Base-by-base conservation (phyloP, 2,113 vertebrate genomes). In the Lepus americanus region DNA sequence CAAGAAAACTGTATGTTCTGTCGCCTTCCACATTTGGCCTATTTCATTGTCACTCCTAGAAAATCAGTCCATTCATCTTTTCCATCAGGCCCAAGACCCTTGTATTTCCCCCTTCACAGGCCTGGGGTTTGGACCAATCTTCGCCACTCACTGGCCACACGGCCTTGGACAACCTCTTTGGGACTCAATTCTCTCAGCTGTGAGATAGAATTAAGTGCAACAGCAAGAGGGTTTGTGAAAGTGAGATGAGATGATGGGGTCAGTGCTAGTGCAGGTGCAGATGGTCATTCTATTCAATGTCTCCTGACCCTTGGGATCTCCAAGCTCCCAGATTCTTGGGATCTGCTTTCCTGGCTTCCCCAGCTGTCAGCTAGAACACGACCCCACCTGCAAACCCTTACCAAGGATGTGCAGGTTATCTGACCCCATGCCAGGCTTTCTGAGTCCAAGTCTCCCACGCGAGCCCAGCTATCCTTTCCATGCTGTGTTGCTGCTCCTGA, bases 111-210 rank as follows among this genome's bases (percentile, higher is more conserved):
- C 22, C 4, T 29, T 51, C 20, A 1, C 3, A 17, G 25, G 10
- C 59, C 9, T 17, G 5, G 9, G 1, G 51, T 69, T 61, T 10
- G 5, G 17, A 44, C 22, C 1, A 3, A 59, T 14, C 2, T 0
- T 2, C 20, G 36, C 25, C 0, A 4, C 9, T 59, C 29, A 27
- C 33, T 3, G 0, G 23, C 51, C 0, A 0, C 0, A 0, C 19
- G 29, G 3, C 55, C 70, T 39, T 16, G 1, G 36, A 81, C n/a
- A 92, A 22, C 31, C 22, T 11, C 53, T 92, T 8, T 33, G 22
- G 12, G 16, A 22, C 44, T 83, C 8, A 10, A 1, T 5, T 69
- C 55, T 55, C 59, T 96, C 44, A 51, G 66, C 51, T 72, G 0
- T 36, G 9, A 61, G 87, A 55, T 0, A 33, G 70, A 90, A 76